A percentile compares a stretch with the other conserved stretches of the same genome.
phyloP scores from a whole-genome alignment of 1,140 invertebrate species.

The Theocolax elegans region DNA sequence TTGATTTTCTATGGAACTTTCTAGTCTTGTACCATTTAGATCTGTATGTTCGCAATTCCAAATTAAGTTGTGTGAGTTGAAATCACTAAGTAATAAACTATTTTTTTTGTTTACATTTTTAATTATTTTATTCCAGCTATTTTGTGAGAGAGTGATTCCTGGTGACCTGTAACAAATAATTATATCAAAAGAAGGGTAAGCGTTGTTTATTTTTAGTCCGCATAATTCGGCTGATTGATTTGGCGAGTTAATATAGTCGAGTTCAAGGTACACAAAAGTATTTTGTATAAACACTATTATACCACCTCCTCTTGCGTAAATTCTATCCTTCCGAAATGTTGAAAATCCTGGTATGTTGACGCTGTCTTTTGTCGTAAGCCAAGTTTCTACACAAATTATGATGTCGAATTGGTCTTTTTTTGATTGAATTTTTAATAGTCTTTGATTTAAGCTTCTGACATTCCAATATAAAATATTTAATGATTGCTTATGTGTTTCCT shows the following conservation, averaged over 20 bases:
- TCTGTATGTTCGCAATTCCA: constrained; percentile 19
- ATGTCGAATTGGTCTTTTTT: too few relatives aligned
- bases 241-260: not conserved
- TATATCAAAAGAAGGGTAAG: not conserved
- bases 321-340: not conserved
- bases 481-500: too few relatives aligned
- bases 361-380: too few relatives aligned
- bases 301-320: not conserved
- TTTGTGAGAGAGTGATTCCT: not conserved
- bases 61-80: not conserved
- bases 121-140: constrained; percentile 3
- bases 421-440: too few relatives aligned
- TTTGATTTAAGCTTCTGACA: too few relatives aligned
- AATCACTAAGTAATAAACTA: not conserved
- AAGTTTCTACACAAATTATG: too few relatives aligned
- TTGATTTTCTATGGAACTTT: not conserved
- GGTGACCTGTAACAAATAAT: constrained; percentile 2
- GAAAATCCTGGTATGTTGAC: not conserved
- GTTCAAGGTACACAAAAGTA: not conserved
- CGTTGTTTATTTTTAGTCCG: not conserved
- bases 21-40: not conserved
- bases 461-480: too few relatives aligned
- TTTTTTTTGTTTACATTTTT: not conserved
- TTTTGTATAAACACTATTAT: not conserved
- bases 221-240: not conserved